Evolutionary conservation across 2,888 invertebrate genomes (phyloP), one percentile per base, ranked within the genome.

Genomic region (Junonia oenone): DNA sequence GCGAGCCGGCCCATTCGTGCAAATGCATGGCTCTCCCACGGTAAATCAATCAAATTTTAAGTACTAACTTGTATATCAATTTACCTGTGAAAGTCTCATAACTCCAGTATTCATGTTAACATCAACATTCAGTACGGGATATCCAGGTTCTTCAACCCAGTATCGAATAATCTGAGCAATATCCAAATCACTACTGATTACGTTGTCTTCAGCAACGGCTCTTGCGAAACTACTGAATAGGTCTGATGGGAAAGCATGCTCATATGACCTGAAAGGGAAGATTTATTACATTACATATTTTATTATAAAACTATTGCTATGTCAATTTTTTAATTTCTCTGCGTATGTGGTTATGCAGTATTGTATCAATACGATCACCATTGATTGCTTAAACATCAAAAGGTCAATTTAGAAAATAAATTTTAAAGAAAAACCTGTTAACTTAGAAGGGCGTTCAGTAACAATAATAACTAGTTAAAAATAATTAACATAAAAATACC

Each of bases 61-160:
- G 22, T 22, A 22, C 2, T 22, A 22, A 22, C 5, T 22, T 22
- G 5, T 22, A 22, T 22, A 22, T 22, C 5, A 22, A 22, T 19
- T 13, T 71, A 85, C 89, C 79, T 90, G 89, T 19, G 57, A 66
- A 1, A 88, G 63, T 2, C 48, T 64, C n/a, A 89, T 76, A 0
- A 68, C 17, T 13, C 81, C 79, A 8, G 74, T 76, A 0, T 62
- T 55, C 58, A 79, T 79, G 59, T 91, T 66, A 1, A 90, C 80
- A 2, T 75, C 64, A 0, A 93, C 92, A 6, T 77, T 83, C 0
- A 94, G 67, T 0, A 93, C 76, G 0, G 94, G 94, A 64, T 89
- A 93, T 0, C 93, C 93, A 9, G 86, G 84, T 63, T 93, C 89
- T 2, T 91, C 85, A 0, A 93, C 92, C 94, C 94, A 95, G 14